Percentiles rank a stretch among this genome's conserved stretches.
These are phyloP conservation scores for Lepidurus apus DNA, from an alignment of 1,140 invertebrate genomes.

Conservation along the genomic window DNA sequence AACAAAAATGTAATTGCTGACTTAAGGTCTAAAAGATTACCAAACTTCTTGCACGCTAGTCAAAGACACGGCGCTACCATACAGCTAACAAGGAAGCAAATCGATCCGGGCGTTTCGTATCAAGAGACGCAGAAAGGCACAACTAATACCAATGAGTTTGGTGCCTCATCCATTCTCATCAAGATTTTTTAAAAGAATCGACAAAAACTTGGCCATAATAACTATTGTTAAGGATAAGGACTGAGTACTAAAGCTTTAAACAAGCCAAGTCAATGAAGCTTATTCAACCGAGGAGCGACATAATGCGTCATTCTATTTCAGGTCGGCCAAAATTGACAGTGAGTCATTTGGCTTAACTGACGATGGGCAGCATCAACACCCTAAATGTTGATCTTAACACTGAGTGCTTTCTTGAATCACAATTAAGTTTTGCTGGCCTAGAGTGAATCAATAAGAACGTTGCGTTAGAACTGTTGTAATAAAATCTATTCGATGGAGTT, in stretches of 20 bases:
- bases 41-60: neutral
- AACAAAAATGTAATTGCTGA: neutral
- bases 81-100: neutral
- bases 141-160: neutral
- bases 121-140: neutral
- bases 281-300: neutral
- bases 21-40: neutral
- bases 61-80: neutral
- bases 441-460: neutral
- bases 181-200: no score
- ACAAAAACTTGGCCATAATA: no score
- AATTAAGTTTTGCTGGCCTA: neutral
- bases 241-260: no score
- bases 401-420: neutral
- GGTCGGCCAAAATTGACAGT: neutral
- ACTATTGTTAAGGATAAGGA: no score
- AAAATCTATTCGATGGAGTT: no score
- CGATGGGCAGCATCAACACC: no score
- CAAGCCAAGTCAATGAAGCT: neutral
- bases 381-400: neutral
- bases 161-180: no score
- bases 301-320: constrained; percentile 16
- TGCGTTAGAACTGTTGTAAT: neutral
- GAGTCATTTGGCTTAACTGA: neutral
- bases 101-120: constrained; percentile 13